Conservation (phyloP, 2,888 invertebrate genomes). For the Epirrita christyi region DNA sequence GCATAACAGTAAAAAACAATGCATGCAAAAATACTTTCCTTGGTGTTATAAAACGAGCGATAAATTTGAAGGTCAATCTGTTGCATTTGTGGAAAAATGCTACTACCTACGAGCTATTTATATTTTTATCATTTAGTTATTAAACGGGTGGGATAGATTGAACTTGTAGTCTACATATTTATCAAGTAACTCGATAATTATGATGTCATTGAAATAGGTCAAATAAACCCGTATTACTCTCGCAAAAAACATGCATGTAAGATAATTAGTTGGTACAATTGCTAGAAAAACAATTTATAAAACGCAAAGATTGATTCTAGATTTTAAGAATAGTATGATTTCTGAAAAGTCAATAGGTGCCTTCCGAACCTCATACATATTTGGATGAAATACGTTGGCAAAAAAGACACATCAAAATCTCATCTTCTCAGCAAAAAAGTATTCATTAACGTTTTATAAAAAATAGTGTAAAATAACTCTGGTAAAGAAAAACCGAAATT, state of each 20-base stretch:
- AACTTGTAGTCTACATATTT: neutral
- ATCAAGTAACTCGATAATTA: neutral
- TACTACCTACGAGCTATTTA: neutral
- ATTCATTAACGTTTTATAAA: too few relatives aligned
- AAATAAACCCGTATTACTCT: neutral
- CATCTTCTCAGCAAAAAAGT: too few relatives aligned
- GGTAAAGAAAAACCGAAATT: too few relatives aligned
- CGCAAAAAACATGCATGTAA: neutral
- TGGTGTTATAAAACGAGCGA: neutral
- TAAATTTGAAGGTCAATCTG: neutral
- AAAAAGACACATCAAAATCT: too few relatives aligned
- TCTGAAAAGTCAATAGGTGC: too few relatives aligned
- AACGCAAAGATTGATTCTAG: too few relatives aligned
- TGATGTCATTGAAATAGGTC: constrained; percentile 6
- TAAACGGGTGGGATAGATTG: neutral
- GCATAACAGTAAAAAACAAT: neutral
- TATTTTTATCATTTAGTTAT: neutral
- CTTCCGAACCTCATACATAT: too few relatives aligned
- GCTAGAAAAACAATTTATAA: neutral
- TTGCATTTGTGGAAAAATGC: neutral
- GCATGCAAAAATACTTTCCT: neutral
- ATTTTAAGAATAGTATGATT: too few relatives aligned
- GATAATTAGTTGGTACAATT: neutral
- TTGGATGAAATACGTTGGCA: too few relatives aligned
- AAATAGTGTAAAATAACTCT: too few relatives aligned